phyloP scores from a whole-genome alignment of 2,888 invertebrate genomes.

The Drosophila atripex region DNA sequence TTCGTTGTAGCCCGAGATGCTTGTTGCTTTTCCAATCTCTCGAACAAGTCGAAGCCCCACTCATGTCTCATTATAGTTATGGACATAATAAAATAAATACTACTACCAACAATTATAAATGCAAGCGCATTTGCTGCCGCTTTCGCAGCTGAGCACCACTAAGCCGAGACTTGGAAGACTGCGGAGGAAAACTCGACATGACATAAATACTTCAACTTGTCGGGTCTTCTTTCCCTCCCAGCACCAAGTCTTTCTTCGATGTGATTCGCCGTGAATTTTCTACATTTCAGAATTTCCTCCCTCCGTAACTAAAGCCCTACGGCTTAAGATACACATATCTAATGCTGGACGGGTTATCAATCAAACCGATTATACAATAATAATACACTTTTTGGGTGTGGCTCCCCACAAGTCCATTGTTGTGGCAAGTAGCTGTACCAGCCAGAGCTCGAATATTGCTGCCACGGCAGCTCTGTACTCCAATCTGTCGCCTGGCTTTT shows the following conservation, averaged over 20 bases:
- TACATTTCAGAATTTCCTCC: constrained; percentile 3
- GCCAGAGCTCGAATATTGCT: constrained; percentile 24
- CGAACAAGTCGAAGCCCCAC: constrained; percentile 49
- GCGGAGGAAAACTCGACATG: constrained; percentile 66
- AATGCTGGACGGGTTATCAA: constrained; percentile 53
- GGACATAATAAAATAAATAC: constrained; percentile 81
- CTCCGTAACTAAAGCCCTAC: constrained; percentile 10
- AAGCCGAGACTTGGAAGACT: constrained; percentile 18
- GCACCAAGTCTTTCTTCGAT: constrained; percentile 1
- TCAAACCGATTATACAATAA: constrained; percentile 68
- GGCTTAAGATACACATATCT: constrained; percentile 14
- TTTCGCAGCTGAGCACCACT: constrained; percentile 57
- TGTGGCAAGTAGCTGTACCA: constrained; percentile 25
- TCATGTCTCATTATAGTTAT: constrained; percentile 79
- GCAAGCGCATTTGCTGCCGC: constrained; percentile 66
- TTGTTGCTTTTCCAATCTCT: constrained; percentile 60
- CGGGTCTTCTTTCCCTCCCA: constrained; percentile 22
- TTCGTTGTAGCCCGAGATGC: constrained; percentile 8
- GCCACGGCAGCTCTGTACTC: constrained; percentile 35
- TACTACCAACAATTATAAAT: constrained; percentile 78
- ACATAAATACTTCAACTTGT: constrained; percentile 77
- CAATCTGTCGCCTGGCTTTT: constrained; percentile 51
- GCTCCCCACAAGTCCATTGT: constrained; percentile 36
- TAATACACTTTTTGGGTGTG: constrained; percentile 58
- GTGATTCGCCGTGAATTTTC: background rate